These are phyloP conservation scores for Pedionomus torquatus DNA, from an alignment of 2,113 vertebrate species.

Conservation along the genomic window DNA sequence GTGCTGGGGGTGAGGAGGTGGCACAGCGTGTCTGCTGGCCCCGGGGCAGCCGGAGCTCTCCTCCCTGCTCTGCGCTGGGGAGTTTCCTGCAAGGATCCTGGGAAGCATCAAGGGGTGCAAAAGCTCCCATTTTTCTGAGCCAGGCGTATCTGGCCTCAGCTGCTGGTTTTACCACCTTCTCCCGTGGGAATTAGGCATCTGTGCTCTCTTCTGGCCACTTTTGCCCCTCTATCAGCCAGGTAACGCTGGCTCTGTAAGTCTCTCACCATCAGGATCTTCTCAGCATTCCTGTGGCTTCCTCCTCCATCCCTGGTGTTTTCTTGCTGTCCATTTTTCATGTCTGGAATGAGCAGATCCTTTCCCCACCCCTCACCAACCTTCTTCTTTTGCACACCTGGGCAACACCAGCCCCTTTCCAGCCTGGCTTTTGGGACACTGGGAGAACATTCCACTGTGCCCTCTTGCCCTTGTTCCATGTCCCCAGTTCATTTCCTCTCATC, in stretches of 20 bases:
- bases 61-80: not conserved
- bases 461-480: not conserved
- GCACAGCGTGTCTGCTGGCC: not conserved
- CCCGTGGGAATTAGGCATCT: not conserved
- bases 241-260: not conserved
- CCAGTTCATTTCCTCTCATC: not conserved
- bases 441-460: rapidly evolving
- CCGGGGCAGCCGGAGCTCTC: not conserved
- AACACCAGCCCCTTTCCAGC: not conserved
- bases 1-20: not conserved
- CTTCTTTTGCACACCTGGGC: not conserved
- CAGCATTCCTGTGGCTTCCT: not conserved
- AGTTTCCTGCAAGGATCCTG: not conserved
- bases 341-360: not conserved
- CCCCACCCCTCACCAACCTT: not conserved
- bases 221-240: not conserved
- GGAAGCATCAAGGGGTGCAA: not conserved
- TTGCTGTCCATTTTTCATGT: not conserved
- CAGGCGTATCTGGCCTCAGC: not conserved
- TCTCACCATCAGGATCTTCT: not conserved
- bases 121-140: not conserved
- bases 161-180: not conserved
- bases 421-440: not conserved
- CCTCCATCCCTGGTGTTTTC: not conserved
- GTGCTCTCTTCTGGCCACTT: not conserved